These are phyloP conservation scores for Drosophila kambysellisi DNA, from an alignment of 2,888 invertebrate genomes.

Conservation along the genomic window DNA sequence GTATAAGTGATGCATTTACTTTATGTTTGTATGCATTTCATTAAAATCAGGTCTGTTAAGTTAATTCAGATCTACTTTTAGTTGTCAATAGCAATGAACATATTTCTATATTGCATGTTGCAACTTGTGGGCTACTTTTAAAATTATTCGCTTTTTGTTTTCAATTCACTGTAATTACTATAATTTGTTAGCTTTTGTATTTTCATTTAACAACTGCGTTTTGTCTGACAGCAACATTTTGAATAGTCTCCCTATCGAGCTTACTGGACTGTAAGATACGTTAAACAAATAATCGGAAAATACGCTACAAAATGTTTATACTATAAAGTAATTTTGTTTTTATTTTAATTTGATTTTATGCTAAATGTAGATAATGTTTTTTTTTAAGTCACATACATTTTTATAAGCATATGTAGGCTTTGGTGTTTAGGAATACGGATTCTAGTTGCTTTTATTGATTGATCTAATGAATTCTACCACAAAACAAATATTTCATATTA, in stretches of 20 bases:
- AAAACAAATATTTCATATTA: neutral
- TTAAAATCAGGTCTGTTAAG: neutral
- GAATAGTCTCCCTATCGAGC: neutral
- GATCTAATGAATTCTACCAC: neutral
- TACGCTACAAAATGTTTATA: neutral
- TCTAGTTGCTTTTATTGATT: neutral
- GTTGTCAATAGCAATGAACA: neutral
- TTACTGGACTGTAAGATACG: constrained; percentile 4
- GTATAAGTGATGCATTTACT: neutral
- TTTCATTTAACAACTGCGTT: constrained; percentile 53
- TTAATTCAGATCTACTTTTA: neutral
- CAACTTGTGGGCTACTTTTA: constrained; percentile 34
- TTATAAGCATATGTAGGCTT: neutral
- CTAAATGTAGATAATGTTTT: neutral
- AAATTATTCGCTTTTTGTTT: constrained; percentile 57
- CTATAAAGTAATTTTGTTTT: neutral
- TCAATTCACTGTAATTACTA: constrained; percentile 62
- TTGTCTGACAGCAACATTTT: constrained; percentile 21
- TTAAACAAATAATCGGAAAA: neutral
- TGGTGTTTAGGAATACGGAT: neutral
- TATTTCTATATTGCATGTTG: constrained; percentile 13
- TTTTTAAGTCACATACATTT: neutral
- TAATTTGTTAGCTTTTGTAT: constrained; percentile 64
- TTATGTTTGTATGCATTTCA: neutral
- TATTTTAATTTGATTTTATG: neutral